Evolutionary conservation across 2,113 vertebrate genomes (phyloP), one percentile per base, ranked within the genome.

Genomic region (Cyprinodon variegatus): DNA sequence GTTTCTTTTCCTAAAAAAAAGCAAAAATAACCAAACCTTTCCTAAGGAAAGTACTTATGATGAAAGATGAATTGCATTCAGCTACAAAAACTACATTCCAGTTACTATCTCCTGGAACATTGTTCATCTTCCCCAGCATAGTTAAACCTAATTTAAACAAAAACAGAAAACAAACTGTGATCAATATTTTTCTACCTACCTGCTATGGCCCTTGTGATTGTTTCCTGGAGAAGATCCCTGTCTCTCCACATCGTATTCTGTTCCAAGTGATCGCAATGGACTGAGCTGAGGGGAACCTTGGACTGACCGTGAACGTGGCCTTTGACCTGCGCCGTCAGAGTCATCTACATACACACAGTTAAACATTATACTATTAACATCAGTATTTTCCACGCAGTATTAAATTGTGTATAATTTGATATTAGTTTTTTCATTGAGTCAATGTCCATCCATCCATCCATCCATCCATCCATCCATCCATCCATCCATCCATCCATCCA

Each of bases 281-380:
- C 93, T 96, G 79, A 95, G 95, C 84, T 96, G 95, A 45, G 97
- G 96, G 73, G 97, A 98, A 78, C 94, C 95, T 86, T 97, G 97
- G 0, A 94, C 93, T 4, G 96, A 97, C 70, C 93, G 92, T 22
- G 96, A 95, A 74, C 95, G 93, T 4, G 95, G 93, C 90, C 95
- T 94, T 86, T 95, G 92, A 48, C 72, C 72, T 17, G 45, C 85
- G 17, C 83, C 39, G 67, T 95, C 93, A 1, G 95, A 89, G 11
- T 97, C 96, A 38, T 86, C 95, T 91, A 88, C 90, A 93, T 53
- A 78, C 17, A 81, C 68, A 69, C 63, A 14, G 17, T 8, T 39
- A 17, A 74, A 41, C 20, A 7, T 57, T 57, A 57, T 20, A 9
- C 20, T 8, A 7, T 3, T n/a, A 14, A 57, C 50, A 57, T n/a